Base-by-base conservation (phyloP, 2,888 invertebrate species). In the Caenorhabditis sinica region DNA sequence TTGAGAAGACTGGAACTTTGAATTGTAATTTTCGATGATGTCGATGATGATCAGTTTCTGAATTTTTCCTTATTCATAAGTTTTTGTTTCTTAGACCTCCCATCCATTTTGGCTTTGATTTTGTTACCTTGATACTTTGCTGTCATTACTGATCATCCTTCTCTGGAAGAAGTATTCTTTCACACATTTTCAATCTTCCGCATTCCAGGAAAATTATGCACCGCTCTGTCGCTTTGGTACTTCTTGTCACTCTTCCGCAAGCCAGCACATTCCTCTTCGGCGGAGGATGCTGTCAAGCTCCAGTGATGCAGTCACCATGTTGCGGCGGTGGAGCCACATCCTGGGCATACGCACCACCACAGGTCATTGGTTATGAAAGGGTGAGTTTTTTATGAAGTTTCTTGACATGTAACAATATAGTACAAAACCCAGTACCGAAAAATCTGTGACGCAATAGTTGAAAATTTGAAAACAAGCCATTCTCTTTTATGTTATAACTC, bases 321-420 rank as follows among this genome's bases (percentile, higher is more conserved):
- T 80, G 81, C 17, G 77, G 81, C 17, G 77, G 77, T 20, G 79
- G 79, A 71, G 71, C 68, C 25, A 74, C 81, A 8, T 65, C 65
- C 23, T 81, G 81, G 81, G 81, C 81, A 6, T 81, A 81, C 17
- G 81, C 81, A 36, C 81, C 81, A 9, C 81, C 81, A 13, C 71
- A 65, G 11, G 58, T 81, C 28, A 81, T 81, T 51, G 81, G 81
- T 43, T 81, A 81, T 60, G 81, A 81, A 20, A 74, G 81, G 17
- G 81, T 81, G 40, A 58, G 74, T 45, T 40, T 13, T 58, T n/a
- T n/a, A n/a, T 17, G 28, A 13, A 15, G 15, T 0, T 40, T 36
- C 0, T 53, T 56, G 51, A 15, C n/a, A n/a, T n/a, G n/a, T n/a
- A n/a, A n/a, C n/a, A n/a, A n/a, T n/a, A n/a, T n/a, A n/a, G n/a